Base-by-base conservation (phyloP, 2,113 vertebrate genomes). In the Balaenoptera acutorostrata region DNA sequence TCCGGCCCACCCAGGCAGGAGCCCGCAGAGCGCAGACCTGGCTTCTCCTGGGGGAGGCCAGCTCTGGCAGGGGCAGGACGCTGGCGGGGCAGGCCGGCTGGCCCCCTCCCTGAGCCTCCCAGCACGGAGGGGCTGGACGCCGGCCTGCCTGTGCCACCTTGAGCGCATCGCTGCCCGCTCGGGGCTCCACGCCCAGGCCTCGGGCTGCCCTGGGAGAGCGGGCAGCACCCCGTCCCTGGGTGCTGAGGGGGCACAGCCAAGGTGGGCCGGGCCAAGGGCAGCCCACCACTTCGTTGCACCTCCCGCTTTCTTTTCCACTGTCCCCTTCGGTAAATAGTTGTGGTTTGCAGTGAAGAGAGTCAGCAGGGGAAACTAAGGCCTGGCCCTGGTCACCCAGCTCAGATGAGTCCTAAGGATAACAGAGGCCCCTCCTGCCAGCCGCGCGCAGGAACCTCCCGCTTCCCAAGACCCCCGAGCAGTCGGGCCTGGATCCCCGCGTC, bases 31-130 rank as follows among this genome's bases (percentile, higher is more conserved):
- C 68, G 11, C 69, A 39, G 41, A 71, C 17, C 7, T 8, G 46
- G 36, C 68, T 49, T 10, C 66, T 39, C 61, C 52, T 1, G 41
- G 33, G 0, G 14, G 36, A 20, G 8, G 61, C 52, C 18, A 36
- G 23, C 31, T 29, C 52, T 17, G 33, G 49, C 13, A 15, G 75
- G 75, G 46, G 81, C 46, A 13, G 78, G 33, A n/a, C 10, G 13
- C 7, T 59, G 25, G 7, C 31, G 2, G 49, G 20, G 27, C 71
- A 9, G 57, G 49, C 0, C 9, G 4, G 21, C 6, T 5, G 2
- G 5, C 25, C 15, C 4, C 23, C 23, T 33, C 25, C 5, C 13
- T 10, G 78, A 49, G 63, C 69, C 27, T n/a, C 59, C 66, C 52
- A 13, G 44, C n/a, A 27, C 17, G 15, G 7, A 57, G 21, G 14